Evolutionary conservation across 2,888 invertebrate genomes (phyloP).

Genomic region (Heliconius erato): DNA sequence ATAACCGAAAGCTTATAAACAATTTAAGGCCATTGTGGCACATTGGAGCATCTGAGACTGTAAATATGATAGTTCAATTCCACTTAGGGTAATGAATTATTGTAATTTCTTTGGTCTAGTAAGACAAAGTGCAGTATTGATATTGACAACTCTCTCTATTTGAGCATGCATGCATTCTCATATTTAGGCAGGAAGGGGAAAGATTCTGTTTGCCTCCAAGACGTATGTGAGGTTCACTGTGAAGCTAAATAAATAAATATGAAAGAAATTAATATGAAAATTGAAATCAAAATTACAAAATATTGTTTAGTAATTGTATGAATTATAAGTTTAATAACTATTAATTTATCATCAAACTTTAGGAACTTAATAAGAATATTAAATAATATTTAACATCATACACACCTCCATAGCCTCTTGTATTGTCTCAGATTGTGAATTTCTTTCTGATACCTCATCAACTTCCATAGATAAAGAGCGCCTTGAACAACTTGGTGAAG

Average conservation of each 20-base stretch:
- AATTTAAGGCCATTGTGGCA: neutral
- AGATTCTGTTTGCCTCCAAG: no score
- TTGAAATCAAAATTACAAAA: neutral
- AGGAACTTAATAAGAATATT: neutral
- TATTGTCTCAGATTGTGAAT: constrained; percentile 76
- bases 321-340: neutral
- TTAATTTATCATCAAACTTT: neutral
- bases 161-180: no score
- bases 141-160: no score
- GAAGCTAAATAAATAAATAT: neutral
- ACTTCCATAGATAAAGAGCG: constrained; percentile 83
- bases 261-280: neutral
- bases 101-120: no score
- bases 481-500: constrained; percentile 81
- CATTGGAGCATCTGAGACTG: neutral
- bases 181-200: no score
- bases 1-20: neutral
- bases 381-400: constrained; percentile 1
- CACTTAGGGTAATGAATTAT: no score
- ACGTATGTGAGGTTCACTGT: no score
- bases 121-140: no score
- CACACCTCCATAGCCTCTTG: constrained; percentile 82
- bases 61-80: no score
- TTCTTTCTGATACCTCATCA: constrained; percentile 80
- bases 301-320: neutral